Conservation (phyloP, 1,140 invertebrate genomes). For the Choristoneura fumiferana region DNA sequence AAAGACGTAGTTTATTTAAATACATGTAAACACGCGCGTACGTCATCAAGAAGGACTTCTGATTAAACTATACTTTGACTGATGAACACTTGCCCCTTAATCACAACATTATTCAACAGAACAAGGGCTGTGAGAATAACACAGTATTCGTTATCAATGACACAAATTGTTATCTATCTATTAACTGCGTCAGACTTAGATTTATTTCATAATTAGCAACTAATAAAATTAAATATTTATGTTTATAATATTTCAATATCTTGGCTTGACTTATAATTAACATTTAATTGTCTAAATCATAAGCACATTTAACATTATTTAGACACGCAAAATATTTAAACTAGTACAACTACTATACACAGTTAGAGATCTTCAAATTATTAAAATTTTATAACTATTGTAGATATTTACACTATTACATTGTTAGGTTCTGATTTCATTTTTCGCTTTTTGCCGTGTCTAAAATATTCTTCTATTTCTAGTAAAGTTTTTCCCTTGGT, state of each 20-base stretch:
- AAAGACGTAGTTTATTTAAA: not conserved
- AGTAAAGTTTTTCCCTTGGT: conserved; percentile 84
- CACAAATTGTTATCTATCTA: conserved; percentile 3
- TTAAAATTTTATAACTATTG: not conserved
- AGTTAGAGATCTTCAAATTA: conserved; percentile 2
- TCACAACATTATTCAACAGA: too few relatives aligned
- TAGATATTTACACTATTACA: not conserved
- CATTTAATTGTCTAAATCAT: too few relatives aligned
- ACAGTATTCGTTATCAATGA: not conserved
- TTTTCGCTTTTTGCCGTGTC: conserved; percentile 40
- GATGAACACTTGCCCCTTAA: too few relatives aligned
- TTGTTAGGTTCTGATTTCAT: conserved; percentile 29
- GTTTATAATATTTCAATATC: too few relatives aligned
- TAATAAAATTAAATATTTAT: too few relatives aligned
- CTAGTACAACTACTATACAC: not conserved
- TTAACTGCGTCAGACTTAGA: not conserved
- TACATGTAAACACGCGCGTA: too few relatives aligned
- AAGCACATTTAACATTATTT: too few relatives aligned
- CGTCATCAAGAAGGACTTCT: too few relatives aligned
- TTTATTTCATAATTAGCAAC: not conserved
- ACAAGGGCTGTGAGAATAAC: too few relatives aligned
- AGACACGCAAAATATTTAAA: too few relatives aligned
- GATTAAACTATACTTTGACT: too few relatives aligned
- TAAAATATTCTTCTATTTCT: conserved; percentile 80
- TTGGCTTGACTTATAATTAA: too few relatives aligned